Evolutionary conservation across 2,797 vertebrate species (phyloP), one percentile per base, ranked within the genome.

Genomic region (Knipowitschia caucasica): DNA sequence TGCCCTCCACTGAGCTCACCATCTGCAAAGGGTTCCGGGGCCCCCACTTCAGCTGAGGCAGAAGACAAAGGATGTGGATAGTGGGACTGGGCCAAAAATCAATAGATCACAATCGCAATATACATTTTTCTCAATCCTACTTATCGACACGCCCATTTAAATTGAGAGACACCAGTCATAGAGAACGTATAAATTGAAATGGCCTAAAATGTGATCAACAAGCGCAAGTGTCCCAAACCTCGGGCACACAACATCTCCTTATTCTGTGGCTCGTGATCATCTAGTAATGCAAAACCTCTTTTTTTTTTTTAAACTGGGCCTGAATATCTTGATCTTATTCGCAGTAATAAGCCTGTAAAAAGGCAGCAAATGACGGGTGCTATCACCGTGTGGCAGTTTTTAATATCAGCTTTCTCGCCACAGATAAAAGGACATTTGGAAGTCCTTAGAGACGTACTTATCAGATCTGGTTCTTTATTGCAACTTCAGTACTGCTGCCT

Each of bases 381-480:
- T 74, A 65, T 80, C 77, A 71, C 52, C 5, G 46, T 50, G 67
- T 31, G 26, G 17, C 64, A 64, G 39, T 80, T 82, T 84, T 86
- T 88, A 75, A 84, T 86, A 83, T 84, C 81, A 71, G 70, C 65
- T 75, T 78, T 73, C 67, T 67, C 11, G 31, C 63, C 1, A 17
- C 26, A 71, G 80, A 85, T 84, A 80, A 78, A 82, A 76, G 77
- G 67, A 83, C 80, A 78, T 81, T 78, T 77, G 78, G 71, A 73
- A 74, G 71, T 85, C 83, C 76, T 85, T 67, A 55, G 81, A 81
- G 84, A 69, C 56, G 23, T 59, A 9, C 64, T 77, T 81, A 83
- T 85, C 81, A 77, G 83, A 84, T 88, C 77, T 49, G 29, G 23
- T 71, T 60, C 78, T 86, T 85, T 86, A 88, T 86, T 86, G 65